Percentiles rank a stretch among this genome's conserved stretches.
Conservation (phyloP, 2,888 invertebrate genomes). For the Eilema caniola region DNA sequence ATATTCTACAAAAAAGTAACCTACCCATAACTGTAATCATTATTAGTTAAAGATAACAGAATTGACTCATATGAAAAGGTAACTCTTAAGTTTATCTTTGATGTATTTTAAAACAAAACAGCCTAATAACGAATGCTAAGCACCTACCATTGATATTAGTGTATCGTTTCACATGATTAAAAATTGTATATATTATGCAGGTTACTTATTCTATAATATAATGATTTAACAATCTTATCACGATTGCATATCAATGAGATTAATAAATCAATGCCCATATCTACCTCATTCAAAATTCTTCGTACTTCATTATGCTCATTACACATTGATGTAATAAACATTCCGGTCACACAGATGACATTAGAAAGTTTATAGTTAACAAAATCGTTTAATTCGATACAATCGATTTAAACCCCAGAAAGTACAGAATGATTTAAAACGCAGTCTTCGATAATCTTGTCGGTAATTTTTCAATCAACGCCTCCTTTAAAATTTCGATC, state of each 20-base stretch:
- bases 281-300: slow-evolving; percentile 44
- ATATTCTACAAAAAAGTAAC: no score
- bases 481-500: slow-evolving; percentile 23
- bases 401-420: slow-evolving; percentile 37
- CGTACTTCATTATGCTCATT: slow-evolving; percentile 34
- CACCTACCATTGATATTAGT: background rate
- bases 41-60: no score
- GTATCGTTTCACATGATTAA: background rate
- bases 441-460: slow-evolving; percentile 35
- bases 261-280: slow-evolving; percentile 42
- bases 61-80: no score
- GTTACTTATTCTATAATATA: slow-evolving; percentile 27
- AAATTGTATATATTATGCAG: background rate
- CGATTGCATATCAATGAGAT: slow-evolving; percentile 42
- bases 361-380: slow-evolving; percentile 42
- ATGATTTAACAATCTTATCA: slow-evolving; percentile 37
- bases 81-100: no score
- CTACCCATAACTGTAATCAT: no score
- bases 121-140: background rate
- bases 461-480: slow-evolving; percentile 51
- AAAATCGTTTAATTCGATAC: slow-evolving; percentile 38
- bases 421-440: slow-evolving; percentile 40
- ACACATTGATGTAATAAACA: slow-evolving; percentile 36
- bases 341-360: slow-evolving; percentile 25
- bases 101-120: no score